Conservation (phyloP, 2,113 vertebrate genomes). For the Burhinus bistriatus region DNA sequence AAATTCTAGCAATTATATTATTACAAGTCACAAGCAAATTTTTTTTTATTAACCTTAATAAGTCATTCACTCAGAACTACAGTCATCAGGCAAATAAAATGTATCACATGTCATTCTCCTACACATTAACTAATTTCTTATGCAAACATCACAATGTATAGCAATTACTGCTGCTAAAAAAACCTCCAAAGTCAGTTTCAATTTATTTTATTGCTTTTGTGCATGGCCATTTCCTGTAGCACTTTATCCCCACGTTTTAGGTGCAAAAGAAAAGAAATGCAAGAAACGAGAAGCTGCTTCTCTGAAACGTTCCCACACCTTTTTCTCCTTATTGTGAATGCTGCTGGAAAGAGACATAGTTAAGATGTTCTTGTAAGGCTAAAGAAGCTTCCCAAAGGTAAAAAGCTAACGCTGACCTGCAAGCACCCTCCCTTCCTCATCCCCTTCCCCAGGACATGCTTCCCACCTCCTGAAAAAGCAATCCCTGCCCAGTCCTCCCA, state of each 20-base stretch:
- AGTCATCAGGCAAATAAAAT: slow-evolving; percentile 80
- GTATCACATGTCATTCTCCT: slow-evolving; percentile 76
- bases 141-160: slow-evolving; percentile 82
- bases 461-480: background rate
- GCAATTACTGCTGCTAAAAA: slow-evolving; percentile 79
- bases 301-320: background rate
- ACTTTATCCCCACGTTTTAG: slow-evolving; percentile 57
- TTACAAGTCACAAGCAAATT: slow-evolving; percentile 78
- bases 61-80: slow-evolving; percentile 81
- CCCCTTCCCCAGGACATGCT: background rate
- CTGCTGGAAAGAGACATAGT: background rate
- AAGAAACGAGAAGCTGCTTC: slow-evolving; percentile 30
- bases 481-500: background rate
- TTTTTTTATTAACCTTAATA: slow-evolving; percentile 84
- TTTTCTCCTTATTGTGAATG: background rate
- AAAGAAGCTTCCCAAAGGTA: background rate
- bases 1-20: slow-evolving; percentile 81
- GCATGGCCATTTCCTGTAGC: slow-evolving; percentile 71
- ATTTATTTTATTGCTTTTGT: slow-evolving; percentile 81
- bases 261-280: slow-evolving; percentile 45
- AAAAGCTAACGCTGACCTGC: background rate
- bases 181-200: slow-evolving; percentile 74
- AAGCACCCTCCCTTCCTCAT: background rate
- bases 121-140: slow-evolving; percentile 82
- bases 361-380: background rate